Evolutionary conservation across 2,888 invertebrate species (phyloP).

Genomic region (Oscheius sp.): DNA sequence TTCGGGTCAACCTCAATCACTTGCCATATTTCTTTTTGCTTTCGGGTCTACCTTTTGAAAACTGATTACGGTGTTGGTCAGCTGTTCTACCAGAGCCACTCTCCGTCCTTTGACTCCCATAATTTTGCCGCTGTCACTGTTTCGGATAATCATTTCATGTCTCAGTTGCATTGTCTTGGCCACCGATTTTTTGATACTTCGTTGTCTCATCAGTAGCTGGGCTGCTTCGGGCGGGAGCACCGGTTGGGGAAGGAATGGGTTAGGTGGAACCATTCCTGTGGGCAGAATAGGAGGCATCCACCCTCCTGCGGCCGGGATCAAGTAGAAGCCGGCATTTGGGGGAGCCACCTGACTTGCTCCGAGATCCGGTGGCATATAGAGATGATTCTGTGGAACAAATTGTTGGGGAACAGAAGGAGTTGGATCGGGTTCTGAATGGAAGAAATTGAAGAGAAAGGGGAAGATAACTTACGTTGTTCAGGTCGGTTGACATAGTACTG

Average conservation of each 20-base stretch:
- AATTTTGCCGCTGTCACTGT: conserved; percentile 96
- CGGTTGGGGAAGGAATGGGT: conserved; percentile 52
- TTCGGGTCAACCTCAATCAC: conserved; percentile 87
- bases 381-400: conserved; percentile 36
- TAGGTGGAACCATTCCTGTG: conserved; percentile 45
- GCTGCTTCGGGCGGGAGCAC: conserved; percentile 47
- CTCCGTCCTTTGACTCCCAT: conserved; percentile 82
- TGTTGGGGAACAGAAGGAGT: conserved; percentile 20
- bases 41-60: conserved; percentile 90
- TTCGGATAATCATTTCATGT: conserved; percentile 92
- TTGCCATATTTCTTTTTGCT: neutral
- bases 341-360: conserved; percentile 22
- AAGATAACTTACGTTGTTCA: conserved; percentile 52
- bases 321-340: conserved; percentile 51
- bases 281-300: conserved; percentile 50
- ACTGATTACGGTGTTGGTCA: conserved; percentile 97
- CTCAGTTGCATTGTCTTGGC: conserved; percentile 81
- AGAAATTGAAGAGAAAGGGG: neutral
- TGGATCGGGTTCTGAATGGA: conserved; percentile 6
- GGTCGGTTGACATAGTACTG: conserved; percentile 71
- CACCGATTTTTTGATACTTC: conserved; percentile 45
- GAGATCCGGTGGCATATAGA: conserved; percentile 24
- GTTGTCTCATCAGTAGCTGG: conserved; percentile 51
- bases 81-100: conserved; percentile 97
- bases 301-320: conserved; percentile 61